phyloP scores from a whole-genome alignment of 1,140 invertebrate genomes.

The Coelopa frigida region DNA sequence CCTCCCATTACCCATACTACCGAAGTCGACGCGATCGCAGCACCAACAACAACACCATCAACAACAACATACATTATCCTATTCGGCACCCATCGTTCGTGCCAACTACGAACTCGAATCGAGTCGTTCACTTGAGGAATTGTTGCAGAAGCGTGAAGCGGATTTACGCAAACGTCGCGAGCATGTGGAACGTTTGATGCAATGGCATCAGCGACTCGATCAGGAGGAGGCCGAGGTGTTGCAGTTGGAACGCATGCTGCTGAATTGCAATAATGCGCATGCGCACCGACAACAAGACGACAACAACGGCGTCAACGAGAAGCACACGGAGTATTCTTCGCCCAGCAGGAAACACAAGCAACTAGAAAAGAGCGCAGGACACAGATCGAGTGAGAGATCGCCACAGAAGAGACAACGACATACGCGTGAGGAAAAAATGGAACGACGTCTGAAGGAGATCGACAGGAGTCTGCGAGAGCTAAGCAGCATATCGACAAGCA shows the following conservation, averaged over 20 bases:
- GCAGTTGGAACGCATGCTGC: conserved; percentile 17
- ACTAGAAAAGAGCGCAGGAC: background rate
- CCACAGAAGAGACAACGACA: no score
- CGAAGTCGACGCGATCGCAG: no score
- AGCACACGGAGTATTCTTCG: background rate
- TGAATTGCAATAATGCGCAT: conserved; percentile 12
- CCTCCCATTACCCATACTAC: no score
- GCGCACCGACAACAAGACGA: conserved; percentile 5
- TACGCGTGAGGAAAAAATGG: conserved; percentile 6
- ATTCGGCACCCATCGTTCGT: conserved; percentile 5
- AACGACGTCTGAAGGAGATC: conserved; percentile 18
- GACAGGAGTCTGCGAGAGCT: conserved; percentile 20
- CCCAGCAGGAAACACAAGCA: background rate
- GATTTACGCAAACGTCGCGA: conserved; percentile 16
- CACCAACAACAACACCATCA: background rate
- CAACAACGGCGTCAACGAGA: conserved; percentile 5
- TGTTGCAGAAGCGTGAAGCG: conserved; percentile 18
- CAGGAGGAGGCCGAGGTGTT: conserved; percentile 20
- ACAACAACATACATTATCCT: no score
- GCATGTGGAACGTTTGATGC: conserved; percentile 19
- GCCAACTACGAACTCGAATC: conserved; percentile 16
- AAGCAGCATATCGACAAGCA: conserved; percentile 13
- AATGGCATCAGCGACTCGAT: conserved; percentile 22
- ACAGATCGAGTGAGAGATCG: no score
- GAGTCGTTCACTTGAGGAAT: conserved; percentile 12